Percentiles rank a stretch among this genome's conserved stretches.
Conservation (phyloP, 2,888 invertebrate species). For the Oegoconia quadripuncta region DNA sequence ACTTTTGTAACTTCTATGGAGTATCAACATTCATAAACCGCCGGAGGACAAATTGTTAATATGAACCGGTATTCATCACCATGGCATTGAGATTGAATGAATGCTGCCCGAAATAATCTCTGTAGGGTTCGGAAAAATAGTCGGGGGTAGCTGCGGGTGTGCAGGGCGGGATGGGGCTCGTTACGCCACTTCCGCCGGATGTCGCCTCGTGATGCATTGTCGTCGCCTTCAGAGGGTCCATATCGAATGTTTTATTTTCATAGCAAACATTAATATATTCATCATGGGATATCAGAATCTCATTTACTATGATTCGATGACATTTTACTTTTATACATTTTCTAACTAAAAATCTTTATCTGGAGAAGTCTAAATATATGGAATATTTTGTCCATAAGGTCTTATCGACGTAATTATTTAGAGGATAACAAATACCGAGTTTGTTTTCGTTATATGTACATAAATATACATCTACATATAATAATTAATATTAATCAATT, state of each 20-base stretch:
- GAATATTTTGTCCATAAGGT: too few relatives aligned
- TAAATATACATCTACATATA: neutral
- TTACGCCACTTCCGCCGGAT: conserved; percentile 74
- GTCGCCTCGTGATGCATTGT: conserved; percentile 73
- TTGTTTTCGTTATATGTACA: too few relatives aligned
- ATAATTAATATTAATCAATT: conserved; percentile 11
- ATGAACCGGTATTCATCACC: conserved; percentile 66
- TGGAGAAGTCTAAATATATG: too few relatives aligned
- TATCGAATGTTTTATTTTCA: conserved; percentile 62
- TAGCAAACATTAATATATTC: conserved; percentile 58
- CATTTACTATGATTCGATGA: neutral
- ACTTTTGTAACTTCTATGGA: conserved; percentile 34
- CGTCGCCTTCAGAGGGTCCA: conserved; percentile 63
- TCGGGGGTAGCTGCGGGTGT: conserved; percentile 15
- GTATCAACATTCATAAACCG: conserved; percentile 40
- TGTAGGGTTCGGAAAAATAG: conserved; percentile 35
- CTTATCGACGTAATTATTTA: too few relatives aligned
- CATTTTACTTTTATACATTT: neutral
- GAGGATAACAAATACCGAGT: too few relatives aligned
- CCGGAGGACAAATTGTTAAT: conserved; percentile 66
- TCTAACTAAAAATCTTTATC: too few relatives aligned
- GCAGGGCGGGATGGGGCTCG: conserved; percentile 53
- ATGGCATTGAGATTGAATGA: conserved; percentile 62
- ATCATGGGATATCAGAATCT: conserved; percentile 25
- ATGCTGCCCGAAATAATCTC: conserved; percentile 64